These are phyloP conservation scores for Microtus montanus DNA, from an alignment of 2,113 vertebrate genomes.

Conservation along the genomic window DNA sequence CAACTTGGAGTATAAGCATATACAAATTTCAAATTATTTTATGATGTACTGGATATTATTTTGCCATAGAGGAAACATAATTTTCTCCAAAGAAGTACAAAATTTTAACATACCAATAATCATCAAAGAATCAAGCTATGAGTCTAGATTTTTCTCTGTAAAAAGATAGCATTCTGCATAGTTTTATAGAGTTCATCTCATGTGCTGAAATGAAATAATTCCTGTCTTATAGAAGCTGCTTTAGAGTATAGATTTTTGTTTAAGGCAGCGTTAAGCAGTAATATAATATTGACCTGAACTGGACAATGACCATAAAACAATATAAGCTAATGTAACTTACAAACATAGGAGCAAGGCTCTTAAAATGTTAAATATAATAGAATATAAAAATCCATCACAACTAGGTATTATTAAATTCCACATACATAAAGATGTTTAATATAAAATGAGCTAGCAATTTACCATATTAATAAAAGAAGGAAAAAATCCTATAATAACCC, in stretches of 20 bases:
- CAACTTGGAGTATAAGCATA: neutral
- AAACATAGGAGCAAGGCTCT: neutral
- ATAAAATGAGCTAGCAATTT: neutral
- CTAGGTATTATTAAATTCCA: neutral
- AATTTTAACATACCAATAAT: neutral
- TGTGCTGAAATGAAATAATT: neutral
- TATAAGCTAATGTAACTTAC: conserved; percentile 1
- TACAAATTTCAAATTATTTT: neutral
- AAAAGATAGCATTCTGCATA: neutral
- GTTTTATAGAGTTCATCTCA: neutral
- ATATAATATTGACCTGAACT: neutral
- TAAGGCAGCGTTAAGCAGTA: conserved; percentile 38
- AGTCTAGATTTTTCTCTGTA: neutral
- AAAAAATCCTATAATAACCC: neutral
- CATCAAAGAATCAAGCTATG: neutral
- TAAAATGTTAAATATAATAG: conserved; percentile 47
- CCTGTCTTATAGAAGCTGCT: conserved; percentile 10
- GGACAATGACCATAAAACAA: conserved; percentile 24
- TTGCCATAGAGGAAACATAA: neutral
- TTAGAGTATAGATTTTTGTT: conserved; percentile 45
- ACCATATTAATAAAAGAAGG: neutral
- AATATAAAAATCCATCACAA: neutral
- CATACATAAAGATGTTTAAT: neutral
- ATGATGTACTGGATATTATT: neutral
- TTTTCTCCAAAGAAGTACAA: neutral